phyloP scores from a whole-genome alignment of 2,797 vertebrate genomes.

The Lacerta viridis region DNA sequence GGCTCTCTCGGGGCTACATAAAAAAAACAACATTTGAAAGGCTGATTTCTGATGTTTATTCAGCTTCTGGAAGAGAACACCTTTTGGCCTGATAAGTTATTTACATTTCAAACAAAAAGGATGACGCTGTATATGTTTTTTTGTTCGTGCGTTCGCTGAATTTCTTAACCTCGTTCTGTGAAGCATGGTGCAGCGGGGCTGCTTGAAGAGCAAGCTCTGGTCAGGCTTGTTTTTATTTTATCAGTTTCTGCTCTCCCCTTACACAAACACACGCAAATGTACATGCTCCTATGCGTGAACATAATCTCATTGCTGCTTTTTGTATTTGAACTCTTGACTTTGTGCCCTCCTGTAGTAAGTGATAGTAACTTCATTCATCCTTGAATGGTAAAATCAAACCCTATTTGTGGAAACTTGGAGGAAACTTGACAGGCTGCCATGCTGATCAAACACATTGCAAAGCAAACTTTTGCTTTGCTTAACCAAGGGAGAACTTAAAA shows the following conservation, averaged over 20 bases:
- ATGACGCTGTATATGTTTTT: not conserved
- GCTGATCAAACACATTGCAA: constrained; percentile 43
- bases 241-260: not conserved
- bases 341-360: not conserved
- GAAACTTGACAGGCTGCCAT: constrained; percentile 45
- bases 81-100: constrained; percentile 14
- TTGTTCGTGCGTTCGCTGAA: not conserved
- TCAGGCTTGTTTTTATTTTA: constrained; percentile 17
- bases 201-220: constrained; percentile 2
- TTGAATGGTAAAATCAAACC: constrained; percentile 25
- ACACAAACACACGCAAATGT: not conserved
- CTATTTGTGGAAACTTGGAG: constrained; percentile 25
- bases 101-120: constrained; percentile 28
- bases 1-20: not conserved
- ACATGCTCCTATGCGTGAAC: not conserved
- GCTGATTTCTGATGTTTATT: constrained; percentile 13
- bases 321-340: constrained; percentile 24
- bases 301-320: not conserved
- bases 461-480: constrained; percentile 3
- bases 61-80: constrained; percentile 26
- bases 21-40: not conserved
- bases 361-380: not conserved
- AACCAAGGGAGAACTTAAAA: not conserved
- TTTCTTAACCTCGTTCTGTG: constrained; percentile 7
- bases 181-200: not conserved